Conservation (phyloP, 2,797 vertebrate species). For the Novumbra hubbsi region DNA sequence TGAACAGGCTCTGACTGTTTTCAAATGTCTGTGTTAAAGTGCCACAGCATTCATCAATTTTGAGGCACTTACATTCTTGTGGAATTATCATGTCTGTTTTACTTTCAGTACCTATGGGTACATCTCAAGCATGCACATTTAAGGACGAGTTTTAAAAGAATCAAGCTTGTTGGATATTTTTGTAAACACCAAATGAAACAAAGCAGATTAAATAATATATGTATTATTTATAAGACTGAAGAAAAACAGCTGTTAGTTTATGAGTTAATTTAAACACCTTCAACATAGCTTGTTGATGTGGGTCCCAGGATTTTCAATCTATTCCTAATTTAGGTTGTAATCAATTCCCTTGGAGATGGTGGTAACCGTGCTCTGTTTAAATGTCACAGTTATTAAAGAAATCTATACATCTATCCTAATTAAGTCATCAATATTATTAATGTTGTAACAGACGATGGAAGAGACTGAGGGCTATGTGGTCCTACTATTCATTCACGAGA, state of each 20-base stretch:
- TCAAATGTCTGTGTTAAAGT: background rate
- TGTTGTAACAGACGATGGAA: background rate
- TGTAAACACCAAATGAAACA: background rate
- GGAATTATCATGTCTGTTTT: conserved; percentile 25
- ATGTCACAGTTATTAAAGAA: conserved; percentile 26
- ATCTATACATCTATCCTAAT: conserved; percentile 27
- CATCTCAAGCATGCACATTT: conserved; percentile 19
- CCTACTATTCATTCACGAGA: background rate
- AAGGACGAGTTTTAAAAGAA: too few relatives aligned
- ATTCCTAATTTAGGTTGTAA: conserved; percentile 6
- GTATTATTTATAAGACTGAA: conserved; percentile 16
- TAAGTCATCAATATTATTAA: conserved; percentile 11
- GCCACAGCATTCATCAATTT: background rate
- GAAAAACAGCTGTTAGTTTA: background rate
- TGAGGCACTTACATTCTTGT: background rate
- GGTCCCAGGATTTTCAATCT: conserved; percentile 9
- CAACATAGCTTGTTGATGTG: background rate
- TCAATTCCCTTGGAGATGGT: background rate
- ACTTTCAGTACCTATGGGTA: conserved; percentile 14
- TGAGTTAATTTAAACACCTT: background rate
- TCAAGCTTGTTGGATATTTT: too few relatives aligned
- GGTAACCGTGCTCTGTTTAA: conserved; percentile 17
- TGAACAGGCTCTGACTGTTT: background rate
- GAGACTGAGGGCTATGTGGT: background rate
- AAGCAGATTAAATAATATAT: conserved; percentile 26